Percentiles rank a stretch among this genome's conserved stretches.
These are phyloP conservation scores for Siniperca scherzeri DNA, from an alignment of 2,797 vertebrate species.

Conservation along the genomic window DNA sequence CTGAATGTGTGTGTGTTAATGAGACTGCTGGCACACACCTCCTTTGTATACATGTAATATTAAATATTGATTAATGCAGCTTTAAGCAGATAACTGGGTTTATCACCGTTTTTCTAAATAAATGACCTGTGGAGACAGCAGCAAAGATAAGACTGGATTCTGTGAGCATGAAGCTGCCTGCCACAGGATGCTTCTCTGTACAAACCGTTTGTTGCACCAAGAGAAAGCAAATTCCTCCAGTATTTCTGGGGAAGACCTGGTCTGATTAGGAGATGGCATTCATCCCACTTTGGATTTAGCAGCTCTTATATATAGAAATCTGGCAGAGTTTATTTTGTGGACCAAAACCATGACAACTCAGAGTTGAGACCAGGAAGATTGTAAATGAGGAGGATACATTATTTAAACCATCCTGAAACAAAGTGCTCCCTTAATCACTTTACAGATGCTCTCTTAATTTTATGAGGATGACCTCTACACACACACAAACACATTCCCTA, in stretches of 20 bases:
- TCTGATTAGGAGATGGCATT: too few species aligned
- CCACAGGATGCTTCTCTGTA: too few species aligned
- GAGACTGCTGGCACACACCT: too few species aligned
- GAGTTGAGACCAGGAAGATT: conserved; percentile 17
- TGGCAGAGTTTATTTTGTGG: background rate
- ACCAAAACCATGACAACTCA: too few species aligned
- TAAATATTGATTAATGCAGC: too few species aligned
- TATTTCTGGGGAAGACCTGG: too few species aligned
- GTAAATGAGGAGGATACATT: conserved; percentile 44
- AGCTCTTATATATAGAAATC: too few species aligned
- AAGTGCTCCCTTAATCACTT: conserved; percentile 17
- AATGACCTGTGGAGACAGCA: background rate
- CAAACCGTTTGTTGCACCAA: too few species aligned
- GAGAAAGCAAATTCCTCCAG: too few species aligned
- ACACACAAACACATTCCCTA: conserved; percentile 1
- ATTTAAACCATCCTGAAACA: conserved; percentile 50
- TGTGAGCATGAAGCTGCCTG: background rate
- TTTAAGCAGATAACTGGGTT: too few species aligned
- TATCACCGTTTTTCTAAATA: conserved; percentile 8
- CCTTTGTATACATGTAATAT: too few species aligned
- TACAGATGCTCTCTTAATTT: conserved; percentile 39
- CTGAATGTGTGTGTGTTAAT: background rate
- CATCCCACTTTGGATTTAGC: too few species aligned
- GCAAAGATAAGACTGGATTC: conserved; percentile 4
- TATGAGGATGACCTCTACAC: conserved; percentile 38